Evolutionary conservation across 2,888 invertebrate species (phyloP).

Genomic region (Lysandra bellargus): DNA sequence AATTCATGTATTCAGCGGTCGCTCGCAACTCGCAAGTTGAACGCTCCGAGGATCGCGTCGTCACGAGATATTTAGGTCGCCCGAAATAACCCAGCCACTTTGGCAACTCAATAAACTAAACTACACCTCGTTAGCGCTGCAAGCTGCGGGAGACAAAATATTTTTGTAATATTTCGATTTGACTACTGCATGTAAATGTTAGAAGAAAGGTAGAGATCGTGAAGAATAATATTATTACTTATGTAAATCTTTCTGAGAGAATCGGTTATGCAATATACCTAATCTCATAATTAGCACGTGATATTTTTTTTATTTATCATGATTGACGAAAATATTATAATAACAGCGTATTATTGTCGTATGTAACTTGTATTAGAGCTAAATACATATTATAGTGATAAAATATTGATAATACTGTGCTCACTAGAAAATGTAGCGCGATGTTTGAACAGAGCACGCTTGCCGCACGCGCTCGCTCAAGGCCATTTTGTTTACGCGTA

Average conservation of each 20-base stretch:
- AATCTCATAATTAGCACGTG: neutral
- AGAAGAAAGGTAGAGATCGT: neutral
- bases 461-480: conserved; percentile 64
- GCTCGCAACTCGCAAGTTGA: conserved; percentile 30
- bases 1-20: conserved; percentile 27
- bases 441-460: conserved; percentile 60
- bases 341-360: neutral
- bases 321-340: conserved; percentile 1
- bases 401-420: conserved; percentile 56
- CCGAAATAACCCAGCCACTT: conserved; percentile 67
- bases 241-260: neutral
- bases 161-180: neutral
- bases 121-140: conserved; percentile 32
- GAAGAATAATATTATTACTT: neutral
- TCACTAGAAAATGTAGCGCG: conserved; percentile 51
- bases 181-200: neutral
- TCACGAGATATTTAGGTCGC: conserved; percentile 74
- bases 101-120: conserved; percentile 53
- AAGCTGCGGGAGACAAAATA: conserved; percentile 21
- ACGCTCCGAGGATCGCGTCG: conserved; percentile 23
- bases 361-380: conserved; percentile 41
- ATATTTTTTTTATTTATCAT: neutral
- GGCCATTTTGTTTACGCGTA: conserved; percentile 74
- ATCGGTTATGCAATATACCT: neutral
- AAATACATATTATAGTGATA: conserved; percentile 50